phyloP scores from a whole-genome alignment of 2,113 vertebrate genomes.

The Trachemys scripta region DNA sequence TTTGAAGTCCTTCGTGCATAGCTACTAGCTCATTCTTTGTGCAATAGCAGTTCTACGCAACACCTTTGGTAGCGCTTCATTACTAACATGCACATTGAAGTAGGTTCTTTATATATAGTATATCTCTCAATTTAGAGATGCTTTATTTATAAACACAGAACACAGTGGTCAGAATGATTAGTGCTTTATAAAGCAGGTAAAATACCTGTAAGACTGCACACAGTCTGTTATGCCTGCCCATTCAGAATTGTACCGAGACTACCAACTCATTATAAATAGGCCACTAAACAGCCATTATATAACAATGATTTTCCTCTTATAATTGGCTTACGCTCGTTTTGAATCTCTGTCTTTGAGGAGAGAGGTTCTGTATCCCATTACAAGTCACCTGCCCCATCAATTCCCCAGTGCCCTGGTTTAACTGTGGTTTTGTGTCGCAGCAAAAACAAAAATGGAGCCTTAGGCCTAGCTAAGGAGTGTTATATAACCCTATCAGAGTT shows the following conservation, averaged over 20 bases:
- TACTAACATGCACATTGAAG: constrained; percentile 31
- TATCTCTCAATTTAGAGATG: constrained; percentile 25
- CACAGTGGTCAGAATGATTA: constrained; percentile 51
- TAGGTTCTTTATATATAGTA: background rate
- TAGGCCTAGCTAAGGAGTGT: background rate
- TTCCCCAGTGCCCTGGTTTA: constrained; percentile 10
- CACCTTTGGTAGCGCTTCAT: background rate
- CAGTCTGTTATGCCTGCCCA: background rate
- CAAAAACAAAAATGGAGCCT: background rate
- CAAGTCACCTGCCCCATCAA: background rate
- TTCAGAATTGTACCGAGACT: background rate
- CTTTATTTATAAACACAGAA: constrained; percentile 41
- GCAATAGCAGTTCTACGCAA: constrained; percentile 15
- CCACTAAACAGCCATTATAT: rapidly evolving
- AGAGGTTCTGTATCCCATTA: background rate
- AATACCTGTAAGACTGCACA: background rate
- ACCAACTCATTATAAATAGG: background rate
- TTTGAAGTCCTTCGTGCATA: constrained; percentile 17
- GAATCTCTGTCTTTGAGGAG: background rate
- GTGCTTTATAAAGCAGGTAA: constrained; percentile 37
- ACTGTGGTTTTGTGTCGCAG: background rate
- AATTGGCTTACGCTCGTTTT: background rate
- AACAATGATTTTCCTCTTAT: background rate
- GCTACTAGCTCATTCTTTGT: background rate
- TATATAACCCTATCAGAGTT: constrained; percentile 2